Evolutionary conservation across 2,888 invertebrate genomes (phyloP), one percentile per base, ranked within the genome.

Genomic region (Dusona sp.): DNA sequence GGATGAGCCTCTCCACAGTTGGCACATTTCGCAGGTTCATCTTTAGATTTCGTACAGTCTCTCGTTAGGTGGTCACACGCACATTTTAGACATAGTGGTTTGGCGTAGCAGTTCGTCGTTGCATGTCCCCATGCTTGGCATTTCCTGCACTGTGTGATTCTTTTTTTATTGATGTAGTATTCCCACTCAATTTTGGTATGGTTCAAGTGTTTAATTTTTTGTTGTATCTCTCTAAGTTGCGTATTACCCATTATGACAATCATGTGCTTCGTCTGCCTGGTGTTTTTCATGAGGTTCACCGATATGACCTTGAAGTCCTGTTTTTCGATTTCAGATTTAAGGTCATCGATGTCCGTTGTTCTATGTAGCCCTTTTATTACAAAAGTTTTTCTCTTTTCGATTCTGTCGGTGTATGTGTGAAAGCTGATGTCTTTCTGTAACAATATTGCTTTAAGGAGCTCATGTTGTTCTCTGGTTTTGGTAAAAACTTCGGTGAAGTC

Each of bases 91-190:
- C 90, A 90, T 16, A 70, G 79, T 0, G 89, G 88, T 11, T 64
- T 25, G 1, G 73, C 81, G 29, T 72, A 42, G 78, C 90, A 90
- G 70, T 88, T 80, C 33, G 74, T 70, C 0, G 89, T 88, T 11
- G 89, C 90, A 68, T 91, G 91, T 0, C 90, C 90, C 86, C 88
- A 90, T 11, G 73, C 64, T 79, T 91, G 91, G 75, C 90, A 91
- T 19, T 89, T 64, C 36, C 89, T 88, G 83, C 91, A 91, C 73
- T 91, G 91, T 0, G 88, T 88, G 2, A 88, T 79, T 64, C 65
- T 64, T 3, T 16, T 61, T 33, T 61, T 61, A 8, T 61, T 61
- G 89, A 77, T 92, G 91, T n/a, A 85, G 83, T 3, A 84, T 89
- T 4, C 54, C 83, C 25, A 89, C 74, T 38, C 90, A 90, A 78